A percentile compares a stretch with the other conserved stretches of the same genome.
These are phyloP conservation scores for Galerucella pusilla DNA, from an alignment of 2,888 invertebrate genomes.

Conservation along the genomic window DNA sequence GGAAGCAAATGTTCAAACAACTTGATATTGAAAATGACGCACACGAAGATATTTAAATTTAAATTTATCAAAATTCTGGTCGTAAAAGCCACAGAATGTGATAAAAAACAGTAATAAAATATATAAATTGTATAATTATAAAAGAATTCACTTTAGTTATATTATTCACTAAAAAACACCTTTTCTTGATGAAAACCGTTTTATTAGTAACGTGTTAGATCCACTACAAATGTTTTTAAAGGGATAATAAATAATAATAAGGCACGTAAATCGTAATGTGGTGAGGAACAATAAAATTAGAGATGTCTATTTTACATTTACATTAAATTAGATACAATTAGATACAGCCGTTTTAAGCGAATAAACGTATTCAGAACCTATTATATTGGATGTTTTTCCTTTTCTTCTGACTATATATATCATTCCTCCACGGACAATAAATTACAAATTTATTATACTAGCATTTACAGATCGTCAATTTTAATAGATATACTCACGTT, in stretches of 20 bases:
- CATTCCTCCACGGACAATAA: too few relatives aligned
- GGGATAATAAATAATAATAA: not conserved
- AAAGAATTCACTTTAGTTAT: too few relatives aligned
- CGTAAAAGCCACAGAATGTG: not conserved
- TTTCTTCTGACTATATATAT: too few relatives aligned
- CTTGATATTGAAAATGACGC: not conserved
- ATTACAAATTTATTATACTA: too few relatives aligned
- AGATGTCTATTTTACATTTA: too few relatives aligned
- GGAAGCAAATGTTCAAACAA: constrained; percentile 30
- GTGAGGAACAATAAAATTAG: too few relatives aligned
- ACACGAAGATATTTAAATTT: not conserved
- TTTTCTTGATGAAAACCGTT: not conserved
- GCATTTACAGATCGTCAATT: too few relatives aligned
- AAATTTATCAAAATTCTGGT: not conserved
- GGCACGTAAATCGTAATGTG: not conserved
- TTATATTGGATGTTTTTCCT: too few relatives aligned
- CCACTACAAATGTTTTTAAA: not conserved
- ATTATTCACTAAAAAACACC: not conserved
- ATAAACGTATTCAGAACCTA: too few relatives aligned
- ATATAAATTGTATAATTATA: not conserved
- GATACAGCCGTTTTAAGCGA: too few relatives aligned
- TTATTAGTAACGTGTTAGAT: not conserved
- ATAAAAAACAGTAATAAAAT: not conserved
- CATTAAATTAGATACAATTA: too few relatives aligned
- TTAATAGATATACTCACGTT: too few relatives aligned